Conservation (phyloP, 2,888 invertebrate species). For the Polyommatus icarus region DNA sequence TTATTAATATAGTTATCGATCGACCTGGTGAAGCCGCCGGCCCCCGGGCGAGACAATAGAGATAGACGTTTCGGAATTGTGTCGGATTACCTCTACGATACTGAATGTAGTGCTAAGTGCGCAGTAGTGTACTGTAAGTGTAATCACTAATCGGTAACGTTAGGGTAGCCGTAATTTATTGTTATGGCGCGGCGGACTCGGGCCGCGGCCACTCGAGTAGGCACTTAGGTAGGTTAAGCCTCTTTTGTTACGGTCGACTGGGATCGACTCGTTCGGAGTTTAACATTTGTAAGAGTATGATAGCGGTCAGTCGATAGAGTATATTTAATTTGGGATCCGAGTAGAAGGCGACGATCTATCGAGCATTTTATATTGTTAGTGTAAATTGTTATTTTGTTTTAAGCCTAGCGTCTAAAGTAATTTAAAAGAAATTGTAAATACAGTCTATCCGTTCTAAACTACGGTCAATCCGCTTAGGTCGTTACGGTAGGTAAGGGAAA, state of each 20-base stretch:
- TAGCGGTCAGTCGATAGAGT: conserved; percentile 71
- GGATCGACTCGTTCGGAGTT: conserved; percentile 77
- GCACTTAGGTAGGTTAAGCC: conserved; percentile 73
- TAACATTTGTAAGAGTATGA: conserved; percentile 68
- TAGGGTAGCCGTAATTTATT: conserved; percentile 55
- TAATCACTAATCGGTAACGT: conserved; percentile 46
- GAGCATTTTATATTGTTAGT: conserved; percentile 80
- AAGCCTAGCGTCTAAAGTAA: conserved; percentile 77
- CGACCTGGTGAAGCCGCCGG: conserved; percentile 55
- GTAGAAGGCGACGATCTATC: conserved; percentile 73
- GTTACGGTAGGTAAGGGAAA: conserved; percentile 73
- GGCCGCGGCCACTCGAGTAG: conserved; percentile 66
- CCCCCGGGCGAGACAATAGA: conserved; percentile 46
- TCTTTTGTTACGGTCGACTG: conserved; percentile 79
- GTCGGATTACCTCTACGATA: conserved; percentile 69
- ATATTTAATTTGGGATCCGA: conserved; percentile 74
- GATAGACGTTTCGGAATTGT: conserved; percentile 61
- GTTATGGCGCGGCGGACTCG: conserved; percentile 50
- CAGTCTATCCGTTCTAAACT: conserved; percentile 71
- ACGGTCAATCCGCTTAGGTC: conserved; percentile 69
- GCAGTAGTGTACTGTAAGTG: conserved; percentile 55
- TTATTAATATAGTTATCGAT: conserved; percentile 63
- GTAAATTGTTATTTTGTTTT: conserved; percentile 81
- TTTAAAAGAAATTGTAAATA: conserved; percentile 74
- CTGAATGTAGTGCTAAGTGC: conserved; percentile 45